Evolutionary conservation across 2,113 vertebrate species (phyloP).

Genomic region (Chlorodrepanis virens): DNA sequence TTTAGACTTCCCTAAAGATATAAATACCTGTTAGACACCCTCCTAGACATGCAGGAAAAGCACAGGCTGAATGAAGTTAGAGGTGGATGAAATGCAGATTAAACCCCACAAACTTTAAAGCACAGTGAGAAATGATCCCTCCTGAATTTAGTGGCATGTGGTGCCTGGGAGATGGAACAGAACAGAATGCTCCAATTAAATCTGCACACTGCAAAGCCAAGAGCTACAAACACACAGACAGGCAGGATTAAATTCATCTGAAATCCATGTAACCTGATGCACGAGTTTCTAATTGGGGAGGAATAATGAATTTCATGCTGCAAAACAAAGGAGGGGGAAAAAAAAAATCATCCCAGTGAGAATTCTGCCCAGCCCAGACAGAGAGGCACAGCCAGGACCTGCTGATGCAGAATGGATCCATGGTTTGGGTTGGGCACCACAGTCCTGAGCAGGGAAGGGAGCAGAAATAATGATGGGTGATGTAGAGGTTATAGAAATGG

Average conservation of each 20-base stretch:
- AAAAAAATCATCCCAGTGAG: not conserved
- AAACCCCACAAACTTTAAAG: not conserved
- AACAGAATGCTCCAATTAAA: not conserved
- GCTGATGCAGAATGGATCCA: fast-evolving
- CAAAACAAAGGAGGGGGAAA: not conserved
- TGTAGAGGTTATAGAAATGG: not conserved
- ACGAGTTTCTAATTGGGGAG: not conserved
- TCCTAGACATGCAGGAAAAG: not conserved
- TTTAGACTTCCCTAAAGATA: not conserved
- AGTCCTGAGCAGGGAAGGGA: not conserved
- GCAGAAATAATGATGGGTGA: fast-evolving
- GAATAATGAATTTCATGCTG: not conserved
- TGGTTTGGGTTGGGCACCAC: not conserved
- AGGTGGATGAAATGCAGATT: not conserved
- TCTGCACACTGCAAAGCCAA: not conserved
- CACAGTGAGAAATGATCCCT: not conserved
- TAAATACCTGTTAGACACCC: not conserved
- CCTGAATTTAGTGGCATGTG: not conserved
- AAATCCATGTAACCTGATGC: not conserved
- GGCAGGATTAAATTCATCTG: not conserved
- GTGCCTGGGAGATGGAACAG: not conserved
- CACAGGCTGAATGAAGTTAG: not conserved
- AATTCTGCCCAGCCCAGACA: not conserved
- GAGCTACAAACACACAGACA: not conserved
- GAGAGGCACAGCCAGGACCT: not conserved